Evolutionary conservation across 2,888 invertebrate genomes (phyloP).

Genomic region (Microchrysa polita): DNA sequence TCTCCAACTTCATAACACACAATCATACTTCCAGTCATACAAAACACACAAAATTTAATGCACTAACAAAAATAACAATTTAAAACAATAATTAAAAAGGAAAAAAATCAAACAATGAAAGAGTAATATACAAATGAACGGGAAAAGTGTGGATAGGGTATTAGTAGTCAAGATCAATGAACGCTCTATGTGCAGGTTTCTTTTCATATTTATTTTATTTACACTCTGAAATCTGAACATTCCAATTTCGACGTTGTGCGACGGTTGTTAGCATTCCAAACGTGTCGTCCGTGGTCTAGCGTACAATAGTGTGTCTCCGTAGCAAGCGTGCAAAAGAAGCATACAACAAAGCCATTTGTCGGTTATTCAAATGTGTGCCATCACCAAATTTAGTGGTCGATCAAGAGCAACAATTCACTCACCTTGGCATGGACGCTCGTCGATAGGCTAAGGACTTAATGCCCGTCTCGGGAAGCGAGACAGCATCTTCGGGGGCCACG

Average conservation of each 20-base stretch:
- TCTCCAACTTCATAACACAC: too few relatives aligned
- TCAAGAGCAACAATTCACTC: slow-evolving; percentile 16
- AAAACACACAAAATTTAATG: too few relatives aligned
- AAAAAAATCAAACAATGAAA: too few relatives aligned
- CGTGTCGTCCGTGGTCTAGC: not conserved
- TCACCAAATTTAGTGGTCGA: slow-evolving; percentile 30
- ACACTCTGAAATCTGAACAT: slow-evolving; percentile 24
- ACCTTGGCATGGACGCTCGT: slow-evolving; percentile 46
- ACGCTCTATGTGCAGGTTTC: not conserved
- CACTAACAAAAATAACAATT: too few relatives aligned
- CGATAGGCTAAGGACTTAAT: slow-evolving; percentile 58
- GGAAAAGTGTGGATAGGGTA: not conserved
- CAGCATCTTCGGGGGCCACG: slow-evolving; percentile 59
- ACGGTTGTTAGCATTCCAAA: slow-evolving; percentile 1
- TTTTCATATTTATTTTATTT: slow-evolving; percentile 34
- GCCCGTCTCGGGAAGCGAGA: slow-evolving; percentile 58
- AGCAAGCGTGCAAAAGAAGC: slow-evolving; percentile 28
- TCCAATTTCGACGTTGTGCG: slow-evolving; percentile 3
- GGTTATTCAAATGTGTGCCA: not conserved
- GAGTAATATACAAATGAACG: not conserved
- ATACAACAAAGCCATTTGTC: not conserved
- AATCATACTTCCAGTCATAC: too few relatives aligned
- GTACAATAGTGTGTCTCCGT: not conserved
- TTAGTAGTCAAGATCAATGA: slow-evolving; percentile 2
- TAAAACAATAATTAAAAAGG: too few relatives aligned